phyloP scores from a whole-genome alignment of 2,888 invertebrate genomes.

The Zaprionus bogoriensis region DNA sequence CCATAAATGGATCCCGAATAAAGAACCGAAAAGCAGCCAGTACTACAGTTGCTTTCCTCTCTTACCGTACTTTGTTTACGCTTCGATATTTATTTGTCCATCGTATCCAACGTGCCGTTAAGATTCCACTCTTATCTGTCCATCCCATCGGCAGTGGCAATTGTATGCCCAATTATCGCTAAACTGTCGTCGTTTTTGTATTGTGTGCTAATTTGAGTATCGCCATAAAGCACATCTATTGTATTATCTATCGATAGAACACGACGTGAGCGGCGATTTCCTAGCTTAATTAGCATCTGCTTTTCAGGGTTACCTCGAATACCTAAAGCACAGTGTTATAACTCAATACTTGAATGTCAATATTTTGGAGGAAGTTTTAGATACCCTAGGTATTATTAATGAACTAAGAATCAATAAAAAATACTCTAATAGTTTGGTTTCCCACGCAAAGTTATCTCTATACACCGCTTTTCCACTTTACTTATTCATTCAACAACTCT shows the following conservation, averaged over 20 bases:
- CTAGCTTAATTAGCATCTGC: conserved; percentile 20
- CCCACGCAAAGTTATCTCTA: no score
- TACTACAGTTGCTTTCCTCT: conserved; percentile 13
- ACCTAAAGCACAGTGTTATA: background rate
- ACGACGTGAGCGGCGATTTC: conserved; percentile 4
- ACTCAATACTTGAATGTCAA: background rate
- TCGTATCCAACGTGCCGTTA: background rate
- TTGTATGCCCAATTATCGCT: conserved; percentile 10
- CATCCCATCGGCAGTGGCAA: background rate
- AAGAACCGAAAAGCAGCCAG: conserved; percentile 5
- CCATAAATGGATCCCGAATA: conserved; percentile 1
- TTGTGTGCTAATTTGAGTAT: conserved; percentile 33
- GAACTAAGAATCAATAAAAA: no score
- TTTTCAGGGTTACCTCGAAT: conserved; percentile 17
- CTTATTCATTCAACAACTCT: background rate
- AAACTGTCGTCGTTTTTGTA: conserved; percentile 3
- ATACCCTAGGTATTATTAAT: no score
- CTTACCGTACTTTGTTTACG: conserved; percentile 21
- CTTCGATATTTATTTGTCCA: conserved; percentile 8
- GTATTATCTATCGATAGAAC: conserved; percentile 15
- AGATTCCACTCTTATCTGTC: conserved; percentile 19
- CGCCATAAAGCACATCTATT: conserved; percentile 16
- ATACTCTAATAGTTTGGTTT: no score
- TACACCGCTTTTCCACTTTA: no score
- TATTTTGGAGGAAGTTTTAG: background rate